Evolutionary conservation across 2,888 invertebrate genomes (phyloP).

Genomic region (Diploptera punctata): DNA sequence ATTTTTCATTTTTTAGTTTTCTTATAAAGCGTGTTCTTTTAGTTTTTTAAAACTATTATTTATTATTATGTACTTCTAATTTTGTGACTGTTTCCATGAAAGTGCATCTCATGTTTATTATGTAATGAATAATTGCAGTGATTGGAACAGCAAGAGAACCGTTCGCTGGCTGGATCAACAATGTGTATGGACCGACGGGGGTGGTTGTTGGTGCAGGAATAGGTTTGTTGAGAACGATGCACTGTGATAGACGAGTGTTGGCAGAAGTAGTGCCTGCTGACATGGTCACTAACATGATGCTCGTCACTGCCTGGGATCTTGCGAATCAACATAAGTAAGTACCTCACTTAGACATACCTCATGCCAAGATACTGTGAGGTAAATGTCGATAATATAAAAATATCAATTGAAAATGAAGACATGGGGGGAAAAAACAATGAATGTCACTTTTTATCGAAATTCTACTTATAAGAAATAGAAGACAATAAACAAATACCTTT

Average conservation of each 20-base stretch:
- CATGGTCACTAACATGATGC: conserved; percentile 69
- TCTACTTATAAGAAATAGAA: no score
- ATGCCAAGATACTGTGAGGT: no score
- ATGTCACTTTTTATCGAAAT: no score
- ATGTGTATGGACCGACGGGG: conserved; percentile 61
- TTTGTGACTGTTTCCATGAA: not conserved
- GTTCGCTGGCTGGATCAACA: conserved; percentile 62
- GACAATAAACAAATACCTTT: no score
- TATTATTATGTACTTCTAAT: not conserved
- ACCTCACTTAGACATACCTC: not conserved
- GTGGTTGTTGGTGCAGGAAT: conserved; percentile 52
- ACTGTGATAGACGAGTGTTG: conserved; percentile 55
- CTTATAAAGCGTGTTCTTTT: no score
- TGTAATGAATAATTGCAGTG: conserved; percentile 44
- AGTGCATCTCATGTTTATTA: no score
- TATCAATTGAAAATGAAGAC: no score
- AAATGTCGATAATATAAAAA: no score
- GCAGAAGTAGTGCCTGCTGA: conserved; percentile 82
- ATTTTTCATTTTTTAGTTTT: no score
- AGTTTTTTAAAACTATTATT: no score
- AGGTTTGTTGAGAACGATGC: conserved; percentile 60
- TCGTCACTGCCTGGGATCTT: conserved; percentile 66
- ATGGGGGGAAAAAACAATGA: no score
- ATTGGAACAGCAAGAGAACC: conserved; percentile 48
- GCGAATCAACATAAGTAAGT: conserved; percentile 42